Evolutionary conservation across 1,140 invertebrate species (phyloP).

Genomic region (Cotesia glomerata): DNA sequence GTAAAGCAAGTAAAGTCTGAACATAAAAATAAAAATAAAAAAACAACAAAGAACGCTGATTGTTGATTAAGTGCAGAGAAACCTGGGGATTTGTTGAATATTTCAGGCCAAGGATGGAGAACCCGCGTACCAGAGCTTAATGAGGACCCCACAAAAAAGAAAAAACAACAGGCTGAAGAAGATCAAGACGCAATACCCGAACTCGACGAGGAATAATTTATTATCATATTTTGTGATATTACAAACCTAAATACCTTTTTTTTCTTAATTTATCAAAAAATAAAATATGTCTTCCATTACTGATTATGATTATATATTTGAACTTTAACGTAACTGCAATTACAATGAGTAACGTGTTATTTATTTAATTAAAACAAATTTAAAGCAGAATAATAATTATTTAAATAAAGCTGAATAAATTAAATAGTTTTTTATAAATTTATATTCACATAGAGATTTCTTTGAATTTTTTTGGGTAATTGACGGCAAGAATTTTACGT

Average conservation of each 20-base stretch:
- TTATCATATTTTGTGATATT: background rate
- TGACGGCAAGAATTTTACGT: no score
- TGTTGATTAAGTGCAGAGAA: conserved; percentile 24
- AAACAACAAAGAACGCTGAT: conserved; percentile 14
- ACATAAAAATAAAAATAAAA: background rate
- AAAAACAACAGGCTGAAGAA: conserved; percentile 36
- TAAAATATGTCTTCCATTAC: background rate
- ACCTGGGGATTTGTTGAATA: conserved; percentile 55
- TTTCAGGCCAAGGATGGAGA: conserved; percentile 64
- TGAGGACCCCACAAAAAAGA: conserved; percentile 53
- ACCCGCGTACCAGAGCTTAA: conserved; percentile 62
- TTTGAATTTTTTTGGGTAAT: no score
- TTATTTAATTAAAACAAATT: no score
- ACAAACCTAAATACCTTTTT: conserved; percentile 5
- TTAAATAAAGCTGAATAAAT: no score
- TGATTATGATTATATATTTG: no score
- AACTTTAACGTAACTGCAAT: no score
- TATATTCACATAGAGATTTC: no score
- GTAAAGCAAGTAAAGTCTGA: background rate
- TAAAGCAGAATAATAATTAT: no score
- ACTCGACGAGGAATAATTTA: conserved; percentile 47
- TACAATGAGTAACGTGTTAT: no score
- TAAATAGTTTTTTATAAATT: no score
- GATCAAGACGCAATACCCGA: conserved; percentile 46
- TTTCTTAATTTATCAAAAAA: background rate